Evolutionary conservation across 2,888 invertebrate genomes (phyloP).

Genomic region (Caprella mutica): DNA sequence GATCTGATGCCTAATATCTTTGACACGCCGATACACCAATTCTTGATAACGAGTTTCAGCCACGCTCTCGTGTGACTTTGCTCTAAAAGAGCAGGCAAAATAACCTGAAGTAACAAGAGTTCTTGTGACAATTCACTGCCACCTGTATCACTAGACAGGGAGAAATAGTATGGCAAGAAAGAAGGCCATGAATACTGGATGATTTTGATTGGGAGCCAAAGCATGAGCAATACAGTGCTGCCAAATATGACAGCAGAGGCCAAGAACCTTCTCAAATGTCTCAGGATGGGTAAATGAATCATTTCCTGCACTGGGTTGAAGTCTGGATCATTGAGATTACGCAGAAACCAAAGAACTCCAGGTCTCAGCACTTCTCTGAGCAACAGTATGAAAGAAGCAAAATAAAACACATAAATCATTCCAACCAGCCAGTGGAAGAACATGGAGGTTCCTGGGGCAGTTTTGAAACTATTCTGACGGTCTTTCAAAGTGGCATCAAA

Average conservation of each 20-base stretch:
- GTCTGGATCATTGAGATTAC: constrained; percentile 96
- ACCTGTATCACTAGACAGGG: constrained; percentile 52
- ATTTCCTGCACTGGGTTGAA: constrained; percentile 98
- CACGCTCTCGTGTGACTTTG: constrained; percentile 91
- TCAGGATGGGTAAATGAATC: constrained; percentile 89
- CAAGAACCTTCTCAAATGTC: constrained; percentile 77
- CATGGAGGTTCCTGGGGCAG: constrained; percentile 91
- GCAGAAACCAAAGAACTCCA: constrained; percentile 93
- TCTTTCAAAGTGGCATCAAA: constrained; percentile 73
- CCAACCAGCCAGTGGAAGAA: constrained; percentile 98
- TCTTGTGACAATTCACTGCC: constrained; percentile 92
- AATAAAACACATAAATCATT: constrained; percentile 97
- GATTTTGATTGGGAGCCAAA: constrained; percentile 86
- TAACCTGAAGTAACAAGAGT: constrained; percentile 78
- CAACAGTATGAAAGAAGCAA: constrained; percentile 88
- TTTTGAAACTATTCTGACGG: constrained; percentile 71
- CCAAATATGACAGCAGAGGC: constrained; percentile 93
- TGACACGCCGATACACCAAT: constrained; percentile 75
- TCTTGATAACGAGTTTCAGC: constrained; percentile 75
- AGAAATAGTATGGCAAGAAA: constrained; percentile 91
- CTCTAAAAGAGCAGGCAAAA: constrained; percentile 87
- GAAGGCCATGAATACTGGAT: constrained; percentile 67
- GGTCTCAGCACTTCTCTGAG: constrained; percentile 88
- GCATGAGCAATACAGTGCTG: constrained; percentile 84
- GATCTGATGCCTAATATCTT: constrained; percentile 76